phyloP scores from a whole-genome alignment of 2,797 vertebrate species.

The Tragelaphus oryx region DNA sequence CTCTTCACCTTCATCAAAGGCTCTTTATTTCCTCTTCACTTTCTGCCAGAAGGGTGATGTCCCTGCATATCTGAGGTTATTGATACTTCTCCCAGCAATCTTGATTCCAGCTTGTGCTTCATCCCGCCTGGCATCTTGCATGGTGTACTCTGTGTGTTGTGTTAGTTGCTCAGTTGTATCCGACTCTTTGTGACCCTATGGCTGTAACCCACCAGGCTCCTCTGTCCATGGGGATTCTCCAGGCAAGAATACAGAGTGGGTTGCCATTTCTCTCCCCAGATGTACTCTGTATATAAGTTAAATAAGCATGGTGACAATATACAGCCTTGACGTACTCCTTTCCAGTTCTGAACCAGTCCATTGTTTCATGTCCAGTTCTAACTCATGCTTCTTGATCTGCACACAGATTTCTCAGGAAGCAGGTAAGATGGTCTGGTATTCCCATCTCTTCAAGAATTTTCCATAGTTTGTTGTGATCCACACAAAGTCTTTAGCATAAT shows the following conservation, averaged over 20 bases:
- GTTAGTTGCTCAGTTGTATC: background rate
- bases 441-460: background rate
- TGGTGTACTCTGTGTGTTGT: background rate
- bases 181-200: background rate
- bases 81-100: background rate
- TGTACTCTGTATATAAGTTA: background rate
- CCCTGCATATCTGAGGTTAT: background rate
- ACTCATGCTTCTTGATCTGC: background rate
- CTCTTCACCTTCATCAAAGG: background rate
- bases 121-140: fast-evolving
- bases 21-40: background rate
- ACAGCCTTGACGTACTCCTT: background rate
- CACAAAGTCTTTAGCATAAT: background rate
- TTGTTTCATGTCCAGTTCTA: background rate
- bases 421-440: background rate
- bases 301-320: background rate
- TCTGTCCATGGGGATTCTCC: background rate
- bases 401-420: background rate
- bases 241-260: background rate
- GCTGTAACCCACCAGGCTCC: background rate
- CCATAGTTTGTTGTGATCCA: background rate
- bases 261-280: background rate
- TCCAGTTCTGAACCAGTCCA: background rate
- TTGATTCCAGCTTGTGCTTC: background rate
- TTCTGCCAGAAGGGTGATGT: background rate